These are phyloP conservation scores for Anseranas semipalmata DNA, from an alignment of 2,113 vertebrate genomes.

Conservation along the genomic window DNA sequence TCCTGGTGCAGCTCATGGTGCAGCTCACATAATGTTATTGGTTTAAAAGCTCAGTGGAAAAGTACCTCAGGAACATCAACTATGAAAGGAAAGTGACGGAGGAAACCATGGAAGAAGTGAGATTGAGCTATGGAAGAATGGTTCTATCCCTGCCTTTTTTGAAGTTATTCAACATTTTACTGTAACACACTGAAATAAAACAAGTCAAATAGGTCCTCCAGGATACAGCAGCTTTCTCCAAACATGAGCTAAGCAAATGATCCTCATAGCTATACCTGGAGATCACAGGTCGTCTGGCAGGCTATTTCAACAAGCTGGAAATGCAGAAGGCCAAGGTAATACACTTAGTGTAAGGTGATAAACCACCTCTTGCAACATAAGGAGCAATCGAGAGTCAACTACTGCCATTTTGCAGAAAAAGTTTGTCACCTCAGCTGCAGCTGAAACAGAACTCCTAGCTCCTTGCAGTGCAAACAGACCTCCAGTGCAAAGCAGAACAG, in stretches of 20 bases:
- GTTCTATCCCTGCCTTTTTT: not conserved
- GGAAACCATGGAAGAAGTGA: not conserved
- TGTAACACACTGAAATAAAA: not conserved
- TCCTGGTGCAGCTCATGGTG: not conserved
- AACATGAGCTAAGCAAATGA: not conserved
- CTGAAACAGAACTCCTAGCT: not conserved
- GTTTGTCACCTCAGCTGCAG: not conserved
- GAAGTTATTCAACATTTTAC: not conserved
- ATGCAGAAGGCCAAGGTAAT: not conserved
- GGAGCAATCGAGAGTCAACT: not conserved
- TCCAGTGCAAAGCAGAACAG: not conserved
- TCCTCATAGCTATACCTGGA: not conserved
- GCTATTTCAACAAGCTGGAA: not conserved
- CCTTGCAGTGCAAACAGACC: not conserved
- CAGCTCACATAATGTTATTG: not conserved
- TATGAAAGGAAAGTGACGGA: not conserved
- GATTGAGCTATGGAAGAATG: not conserved
- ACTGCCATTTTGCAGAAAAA: not conserved
- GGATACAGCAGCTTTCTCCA: not conserved
- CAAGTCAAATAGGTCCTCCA: not conserved
- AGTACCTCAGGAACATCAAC: not conserved
- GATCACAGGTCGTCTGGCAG: not conserved
- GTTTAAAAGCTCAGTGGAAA: not conserved
- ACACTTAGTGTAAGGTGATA: not conserved
- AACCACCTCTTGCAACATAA: not conserved